Conservation (phyloP, 1,140 invertebrate species). For the Lerema accius region DNA sequence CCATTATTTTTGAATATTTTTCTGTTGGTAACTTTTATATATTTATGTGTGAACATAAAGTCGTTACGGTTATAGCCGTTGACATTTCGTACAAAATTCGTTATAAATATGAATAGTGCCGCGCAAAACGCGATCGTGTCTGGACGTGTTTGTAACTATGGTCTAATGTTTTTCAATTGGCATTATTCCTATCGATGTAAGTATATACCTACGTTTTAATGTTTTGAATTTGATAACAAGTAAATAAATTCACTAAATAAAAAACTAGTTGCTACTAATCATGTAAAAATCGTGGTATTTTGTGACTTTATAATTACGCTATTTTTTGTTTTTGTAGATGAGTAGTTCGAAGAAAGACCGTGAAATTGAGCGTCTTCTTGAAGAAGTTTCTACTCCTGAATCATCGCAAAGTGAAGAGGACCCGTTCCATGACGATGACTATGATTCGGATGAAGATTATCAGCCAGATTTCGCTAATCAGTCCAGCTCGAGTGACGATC, state of each 20-base stretch:
- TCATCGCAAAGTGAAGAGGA: conserved; percentile 3
- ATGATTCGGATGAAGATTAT: conserved; percentile 7
- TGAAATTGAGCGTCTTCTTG: neutral
- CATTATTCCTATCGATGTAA: conserved; percentile 2
- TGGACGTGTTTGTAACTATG: conserved; percentile 3
- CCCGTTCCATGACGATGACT: neutral
- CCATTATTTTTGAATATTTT: conserved; percentile 3
- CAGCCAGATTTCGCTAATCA: conserved; percentile 8
- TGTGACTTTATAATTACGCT: conserved; percentile 11
- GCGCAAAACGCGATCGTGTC: conserved; percentile 6
- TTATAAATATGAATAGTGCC: conserved; percentile 6
- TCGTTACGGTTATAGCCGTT: conserved; percentile 2
- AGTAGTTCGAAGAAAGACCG: conserved; percentile 1
- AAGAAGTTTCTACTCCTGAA: conserved; percentile 6
- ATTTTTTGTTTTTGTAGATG: conserved; percentile 4
- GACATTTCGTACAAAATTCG: neutral
- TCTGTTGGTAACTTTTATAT: neutral
- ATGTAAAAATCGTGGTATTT: conserved; percentile 8
- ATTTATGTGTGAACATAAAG: conserved; percentile 2
- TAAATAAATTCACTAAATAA: conserved; percentile 5
- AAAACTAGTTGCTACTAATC: conserved; percentile 3
- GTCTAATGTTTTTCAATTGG: neutral
- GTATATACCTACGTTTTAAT: conserved; percentile 5
- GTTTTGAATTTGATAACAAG: conserved; percentile 9
- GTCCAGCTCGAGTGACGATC: conserved; percentile 3